Evolutionary conservation across 2,888 invertebrate genomes (phyloP).

Genomic region (Mythimna lalbum): DNA sequence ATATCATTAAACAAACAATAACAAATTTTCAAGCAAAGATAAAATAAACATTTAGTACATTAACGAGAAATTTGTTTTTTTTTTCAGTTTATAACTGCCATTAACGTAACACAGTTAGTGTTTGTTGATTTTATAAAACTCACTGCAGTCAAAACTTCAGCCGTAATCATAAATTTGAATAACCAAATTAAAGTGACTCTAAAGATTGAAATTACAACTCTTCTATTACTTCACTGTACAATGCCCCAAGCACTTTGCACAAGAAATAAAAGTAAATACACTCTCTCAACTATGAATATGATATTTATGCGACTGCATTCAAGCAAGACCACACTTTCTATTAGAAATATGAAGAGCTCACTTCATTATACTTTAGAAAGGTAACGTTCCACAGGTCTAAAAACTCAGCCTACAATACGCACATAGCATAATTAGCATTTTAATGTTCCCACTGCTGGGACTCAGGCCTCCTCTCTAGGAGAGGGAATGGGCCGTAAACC

Average conservation of each 20-base stretch:
- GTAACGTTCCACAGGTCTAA: conserved; percentile 17
- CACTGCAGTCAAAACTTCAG: background rate
- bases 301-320: conserved; percentile 35
- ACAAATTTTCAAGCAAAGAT: background rate
- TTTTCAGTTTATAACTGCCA: background rate
- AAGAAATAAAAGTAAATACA: conserved; percentile 16
- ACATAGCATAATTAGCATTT: background rate
- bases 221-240: background rate
- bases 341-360: conserved; percentile 39
- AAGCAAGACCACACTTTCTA: conserved; percentile 44
- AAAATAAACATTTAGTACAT: background rate
- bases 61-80: conserved; percentile 3
- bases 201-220: background rate
- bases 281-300: conserved; percentile 33
- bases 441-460: no score
- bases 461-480: no score
- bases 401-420: background rate
- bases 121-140: conserved; percentile 8
- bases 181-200: background rate
- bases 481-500: no score
- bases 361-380: conserved; percentile 49
- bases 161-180: background rate
- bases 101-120: conserved; percentile 8
- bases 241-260: no score
- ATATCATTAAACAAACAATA: background rate